A percentile compares a stretch with the other conserved stretches of the same genome.
Conservation (phyloP, 2,797 vertebrate species). For the Neomorphus geoffroyi region DNA sequence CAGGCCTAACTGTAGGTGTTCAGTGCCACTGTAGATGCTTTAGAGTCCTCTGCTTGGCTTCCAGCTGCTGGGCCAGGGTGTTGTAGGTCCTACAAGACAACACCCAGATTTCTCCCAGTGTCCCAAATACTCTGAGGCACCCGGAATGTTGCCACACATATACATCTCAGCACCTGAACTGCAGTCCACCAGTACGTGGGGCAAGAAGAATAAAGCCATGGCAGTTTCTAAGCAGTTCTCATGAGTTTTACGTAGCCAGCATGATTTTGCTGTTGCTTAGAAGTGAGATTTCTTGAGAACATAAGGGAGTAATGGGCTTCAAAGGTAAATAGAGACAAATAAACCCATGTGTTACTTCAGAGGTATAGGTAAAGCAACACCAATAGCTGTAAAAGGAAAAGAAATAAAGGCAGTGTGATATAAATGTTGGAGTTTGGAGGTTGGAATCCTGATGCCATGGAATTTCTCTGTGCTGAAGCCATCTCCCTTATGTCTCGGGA, state of each 20-base stretch:
- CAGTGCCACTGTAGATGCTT: not conserved
- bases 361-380: accelerated
- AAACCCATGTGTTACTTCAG: not conserved
- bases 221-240: not conserved
- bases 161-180: not conserved
- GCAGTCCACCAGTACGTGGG: accelerated
- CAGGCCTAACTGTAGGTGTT: not conserved
- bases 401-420: no score
- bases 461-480: not conserved
- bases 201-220: not conserved
- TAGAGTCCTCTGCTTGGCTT: not conserved
- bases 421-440: not conserved
- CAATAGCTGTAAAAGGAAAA: not conserved
- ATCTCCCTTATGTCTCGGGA: not conserved
- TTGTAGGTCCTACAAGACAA: not conserved
- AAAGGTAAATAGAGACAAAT: not conserved
- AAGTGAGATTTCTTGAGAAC: not conserved
- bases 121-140: not conserved
- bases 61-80: not conserved
- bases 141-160: accelerated
- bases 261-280: not conserved
- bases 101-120: not conserved
- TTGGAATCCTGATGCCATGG: not conserved
- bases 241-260: not conserved
- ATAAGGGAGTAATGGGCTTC: not conserved